Percentiles rank a stretch among this genome's conserved stretches.
Evolutionary conservation across 2,797 vertebrate genomes (phyloP).

Genomic region (Spatula clypeata): DNA sequence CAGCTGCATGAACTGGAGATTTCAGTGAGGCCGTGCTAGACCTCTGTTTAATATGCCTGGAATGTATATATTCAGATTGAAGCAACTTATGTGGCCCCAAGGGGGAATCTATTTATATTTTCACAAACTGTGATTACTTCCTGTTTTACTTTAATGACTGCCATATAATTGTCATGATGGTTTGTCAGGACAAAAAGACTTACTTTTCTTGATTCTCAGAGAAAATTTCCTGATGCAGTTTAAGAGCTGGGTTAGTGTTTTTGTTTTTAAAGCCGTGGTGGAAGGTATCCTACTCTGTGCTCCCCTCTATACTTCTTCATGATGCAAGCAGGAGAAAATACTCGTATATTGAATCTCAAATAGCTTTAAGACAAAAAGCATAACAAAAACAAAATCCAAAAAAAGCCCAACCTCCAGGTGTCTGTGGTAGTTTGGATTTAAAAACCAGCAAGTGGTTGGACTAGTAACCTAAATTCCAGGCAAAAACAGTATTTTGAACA

Average conservation of each 20-base stretch:
- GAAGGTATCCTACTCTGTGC: neutral
- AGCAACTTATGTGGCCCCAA: slow-evolving; percentile 73
- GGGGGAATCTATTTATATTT: slow-evolving; percentile 83
- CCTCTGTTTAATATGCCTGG: slow-evolving; percentile 82
- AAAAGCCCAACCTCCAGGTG: neutral
- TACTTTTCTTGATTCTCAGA: neutral
- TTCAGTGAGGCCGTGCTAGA: slow-evolving; percentile 63
- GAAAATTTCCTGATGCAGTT: neutral
- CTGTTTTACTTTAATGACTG: slow-evolving; percentile 82
- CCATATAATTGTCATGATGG: slow-evolving; percentile 44
- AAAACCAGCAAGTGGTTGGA: neutral
- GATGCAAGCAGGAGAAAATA: neutral
- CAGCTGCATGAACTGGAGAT: slow-evolving; percentile 79
- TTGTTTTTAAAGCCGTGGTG: neutral
- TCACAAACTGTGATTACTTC: slow-evolving; percentile 89
- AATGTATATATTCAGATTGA: slow-evolving; percentile 86
- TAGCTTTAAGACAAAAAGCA: neutral
- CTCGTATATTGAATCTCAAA: neutral
- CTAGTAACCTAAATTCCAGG: neutral
- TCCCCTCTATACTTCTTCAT: neutral
- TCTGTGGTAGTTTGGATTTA: neutral
- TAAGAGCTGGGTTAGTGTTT: neutral
- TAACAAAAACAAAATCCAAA: neutral
- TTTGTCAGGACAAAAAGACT: slow-evolving; percentile 34
- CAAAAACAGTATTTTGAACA: neutral